Conservation (phyloP, 1,140 invertebrate genomes). For the Drosophila ficusphila region DNA sequence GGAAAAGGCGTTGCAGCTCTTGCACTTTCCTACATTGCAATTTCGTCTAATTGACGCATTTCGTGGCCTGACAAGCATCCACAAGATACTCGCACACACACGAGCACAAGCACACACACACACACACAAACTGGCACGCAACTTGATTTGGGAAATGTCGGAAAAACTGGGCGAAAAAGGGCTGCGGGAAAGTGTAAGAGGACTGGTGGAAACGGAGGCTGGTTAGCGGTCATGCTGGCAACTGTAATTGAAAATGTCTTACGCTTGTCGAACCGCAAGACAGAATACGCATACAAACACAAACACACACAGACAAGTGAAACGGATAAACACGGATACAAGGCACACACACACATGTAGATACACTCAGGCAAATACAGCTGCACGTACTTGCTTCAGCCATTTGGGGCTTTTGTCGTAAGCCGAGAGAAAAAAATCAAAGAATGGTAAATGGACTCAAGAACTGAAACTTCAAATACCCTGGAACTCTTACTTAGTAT, state of each 20-base stretch:
- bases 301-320: conserved; percentile 6
- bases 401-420: conserved; percentile 46
- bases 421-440: conserved; percentile 32
- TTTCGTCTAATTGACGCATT: conserved; percentile 81
- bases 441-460: neutral
- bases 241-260: conserved; percentile 82
- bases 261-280: conserved; percentile 81
- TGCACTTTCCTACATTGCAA: conserved; percentile 69
- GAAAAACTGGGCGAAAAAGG: conserved; percentile 13
- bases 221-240: conserved; percentile 66
- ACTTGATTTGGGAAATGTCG: conserved; percentile 57
- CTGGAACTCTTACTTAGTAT: neutral
- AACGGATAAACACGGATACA: conserved; percentile 25
- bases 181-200: conserved; percentile 5
- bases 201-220: conserved; percentile 21
- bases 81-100: conserved; percentile 41
- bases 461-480: neutral
- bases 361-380: conserved; percentile 11
- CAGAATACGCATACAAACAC: conserved; percentile 49
- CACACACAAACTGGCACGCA: conserved; percentile 38
- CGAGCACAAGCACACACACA: no score
- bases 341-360: conserved; percentile 19
- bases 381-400: conserved; percentile 20
- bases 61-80: conserved; percentile 71
- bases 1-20: conserved; percentile 21